phyloP scores from a whole-genome alignment of 2,797 vertebrate genomes.

The Pseudotriccus pelzelni region DNA sequence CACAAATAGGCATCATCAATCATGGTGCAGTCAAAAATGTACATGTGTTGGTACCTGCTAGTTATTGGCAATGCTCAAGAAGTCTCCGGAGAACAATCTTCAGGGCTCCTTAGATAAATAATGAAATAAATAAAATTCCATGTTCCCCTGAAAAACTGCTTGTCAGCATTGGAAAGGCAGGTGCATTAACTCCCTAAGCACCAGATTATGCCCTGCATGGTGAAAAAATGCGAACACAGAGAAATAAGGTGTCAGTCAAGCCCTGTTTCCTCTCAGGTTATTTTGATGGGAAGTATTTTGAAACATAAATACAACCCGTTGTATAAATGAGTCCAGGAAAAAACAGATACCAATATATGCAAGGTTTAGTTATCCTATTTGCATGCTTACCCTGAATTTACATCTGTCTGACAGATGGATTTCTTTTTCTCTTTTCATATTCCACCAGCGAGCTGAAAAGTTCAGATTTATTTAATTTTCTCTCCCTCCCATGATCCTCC shows the following conservation, averaged over 20 bases:
- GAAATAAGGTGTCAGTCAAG: constrained; percentile 68
- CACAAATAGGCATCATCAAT: constrained; percentile 89
- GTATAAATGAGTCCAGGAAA: background rate
- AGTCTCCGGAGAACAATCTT: constrained; percentile 78
- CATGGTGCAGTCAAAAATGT: constrained; percentile 84
- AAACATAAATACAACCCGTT: background rate
- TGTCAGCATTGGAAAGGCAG: constrained; percentile 93
- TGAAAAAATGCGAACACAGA: constrained; percentile 73
- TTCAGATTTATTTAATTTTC: background rate
- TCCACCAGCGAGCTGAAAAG: background rate
- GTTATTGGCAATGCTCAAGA: constrained; percentile 85
- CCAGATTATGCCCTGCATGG: constrained; percentile 86
- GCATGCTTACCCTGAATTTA: background rate
- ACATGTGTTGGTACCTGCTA: constrained; percentile 84
- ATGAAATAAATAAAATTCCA: constrained; percentile 57
- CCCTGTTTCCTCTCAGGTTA: constrained; percentile 23
- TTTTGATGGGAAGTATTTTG: constrained; percentile 4
- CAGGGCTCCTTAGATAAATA: constrained; percentile 70
- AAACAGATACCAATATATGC: background rate
- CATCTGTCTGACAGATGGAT: background rate
- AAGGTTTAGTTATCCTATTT: background rate
- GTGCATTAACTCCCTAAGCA: constrained; percentile 90
- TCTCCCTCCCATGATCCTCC: background rate
- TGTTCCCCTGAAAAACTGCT: constrained; percentile 80
- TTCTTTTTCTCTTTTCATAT: no score